Evolutionary conservation across 1,140 invertebrate genomes (phyloP), one percentile per base, ranked within the genome.

Genomic region (Phthorimaea operculella): DNA sequence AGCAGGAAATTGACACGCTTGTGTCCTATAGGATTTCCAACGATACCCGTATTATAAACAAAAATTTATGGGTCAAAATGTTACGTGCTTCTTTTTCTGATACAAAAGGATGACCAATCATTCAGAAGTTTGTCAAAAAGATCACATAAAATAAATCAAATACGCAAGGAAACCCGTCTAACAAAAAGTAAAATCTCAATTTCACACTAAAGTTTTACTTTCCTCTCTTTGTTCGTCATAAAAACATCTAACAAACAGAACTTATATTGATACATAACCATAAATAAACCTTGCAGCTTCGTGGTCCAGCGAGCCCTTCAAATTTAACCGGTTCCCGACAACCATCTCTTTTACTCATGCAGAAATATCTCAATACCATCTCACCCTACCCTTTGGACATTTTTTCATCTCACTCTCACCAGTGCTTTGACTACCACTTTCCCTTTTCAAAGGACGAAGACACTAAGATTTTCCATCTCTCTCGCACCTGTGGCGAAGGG

Each of bases 401-500:
- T 84, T 80, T 81, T 84, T 81, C 71, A 81, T 84, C 81, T 82
- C 81, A 82, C 79, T 84, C 81, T 81, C 75, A 68, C 81, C 73
- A 71, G 64, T 65, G 74, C 64, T 68, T 50, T 57, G 70, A 73
- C 70, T 76, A 82, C 78, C 78, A 84, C 81, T 83, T 84, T 84
- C 81, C 81, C 81, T 84, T 84, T 84, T 84, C 62, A 84, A 84
- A 84, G 81, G 78, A 84, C 81, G 81, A 84, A 84, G 79, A 82
- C 75, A 79, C 71, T 63, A 59, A 33, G 47, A 34, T 60, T n/a
- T 6, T 34, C 10, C 53, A 28, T 79, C 74, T 48, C 59, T 58
- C 3, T 80, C 58, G 5, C 18, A 0, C 64, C 1, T 6, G n/a
- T 4, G 9, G 4, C 0, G 10, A 16, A 51, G 33, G 34, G 34